Evolutionary conservation across 2,113 vertebrate species (phyloP).

Genomic region (Leptodactylus fuscus): DNA sequence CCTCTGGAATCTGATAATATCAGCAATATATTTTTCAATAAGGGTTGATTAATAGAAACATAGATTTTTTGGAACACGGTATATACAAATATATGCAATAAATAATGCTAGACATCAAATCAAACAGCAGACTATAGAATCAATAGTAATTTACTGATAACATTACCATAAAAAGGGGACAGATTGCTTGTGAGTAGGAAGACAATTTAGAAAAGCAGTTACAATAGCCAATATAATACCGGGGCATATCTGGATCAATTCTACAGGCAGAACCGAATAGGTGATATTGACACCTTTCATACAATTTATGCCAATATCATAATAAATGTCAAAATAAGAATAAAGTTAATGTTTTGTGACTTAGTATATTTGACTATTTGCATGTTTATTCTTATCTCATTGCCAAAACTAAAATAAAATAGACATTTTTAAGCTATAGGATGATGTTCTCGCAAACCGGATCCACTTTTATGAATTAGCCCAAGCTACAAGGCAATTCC

Average conservation of each 20-base stretch:
- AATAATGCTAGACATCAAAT: not conserved
- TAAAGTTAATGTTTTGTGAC: too few species aligned
- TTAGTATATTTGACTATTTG: too few species aligned
- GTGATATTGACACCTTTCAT: not conserved
- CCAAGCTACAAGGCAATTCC: too few species aligned
- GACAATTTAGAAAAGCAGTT: slow-evolving; percentile 3
- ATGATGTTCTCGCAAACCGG: too few species aligned
- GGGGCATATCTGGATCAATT: not conserved
- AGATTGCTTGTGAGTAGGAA: not conserved
- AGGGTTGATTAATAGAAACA: too few species aligned
- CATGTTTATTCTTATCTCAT: too few species aligned
- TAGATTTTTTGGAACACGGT: not conserved
- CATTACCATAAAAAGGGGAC: not conserved
- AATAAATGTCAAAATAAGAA: too few species aligned
- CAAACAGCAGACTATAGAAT: slow-evolving; percentile 10
- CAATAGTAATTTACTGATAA: slow-evolving; percentile 27
- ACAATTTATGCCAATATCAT: not conserved
- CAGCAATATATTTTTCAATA: too few species aligned
- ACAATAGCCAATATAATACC: not conserved
- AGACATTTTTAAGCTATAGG: too few species aligned
- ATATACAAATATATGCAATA: not conserved
- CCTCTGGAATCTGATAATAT: not conserved
- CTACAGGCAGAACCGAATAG: not conserved
- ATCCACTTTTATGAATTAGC: too few species aligned
- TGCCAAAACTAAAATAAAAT: too few species aligned